A percentile compares a stretch with the other conserved stretches of the same genome.
phyloP scores from a whole-genome alignment of 2,888 invertebrate species.

The Acanthopleura granulata region DNA sequence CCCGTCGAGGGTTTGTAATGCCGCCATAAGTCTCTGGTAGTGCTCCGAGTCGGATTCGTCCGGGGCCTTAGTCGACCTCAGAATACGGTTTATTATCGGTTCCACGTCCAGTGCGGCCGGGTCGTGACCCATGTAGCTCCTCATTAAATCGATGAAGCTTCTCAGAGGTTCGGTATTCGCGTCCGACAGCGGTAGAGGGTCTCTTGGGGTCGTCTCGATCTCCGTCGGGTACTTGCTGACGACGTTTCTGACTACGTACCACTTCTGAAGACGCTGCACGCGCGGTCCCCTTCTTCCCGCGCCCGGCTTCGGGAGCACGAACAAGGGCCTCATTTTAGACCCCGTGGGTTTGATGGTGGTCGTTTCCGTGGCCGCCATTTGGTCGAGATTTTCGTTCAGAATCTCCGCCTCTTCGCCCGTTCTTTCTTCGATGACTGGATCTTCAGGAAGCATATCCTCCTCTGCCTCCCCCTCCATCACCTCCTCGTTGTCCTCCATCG shows the following conservation, averaged over 20 bases:
- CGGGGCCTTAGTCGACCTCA: background rate
- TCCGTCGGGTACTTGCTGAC: background rate
- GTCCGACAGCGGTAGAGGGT: background rate
- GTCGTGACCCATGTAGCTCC: constrained; percentile 3
- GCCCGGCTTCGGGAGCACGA: background rate
- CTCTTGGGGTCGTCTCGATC: background rate
- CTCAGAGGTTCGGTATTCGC: background rate
- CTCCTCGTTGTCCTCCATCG: constrained; percentile 1
- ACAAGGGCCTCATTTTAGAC: background rate
- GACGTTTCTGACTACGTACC: background rate
- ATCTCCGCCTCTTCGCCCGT: no score
- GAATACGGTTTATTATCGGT: background rate
- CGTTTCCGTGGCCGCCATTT: background rate
- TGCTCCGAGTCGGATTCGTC: background rate
- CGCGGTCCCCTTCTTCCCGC: background rate
- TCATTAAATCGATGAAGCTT: background rate
- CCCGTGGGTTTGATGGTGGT: background rate
- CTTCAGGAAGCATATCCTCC: no score
- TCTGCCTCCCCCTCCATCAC: background rate
- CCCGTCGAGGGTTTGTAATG: background rate
- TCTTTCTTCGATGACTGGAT: no score
- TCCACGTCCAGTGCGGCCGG: background rate
- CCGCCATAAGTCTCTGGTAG: background rate
- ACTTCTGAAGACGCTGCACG: background rate
- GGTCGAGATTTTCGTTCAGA: no score